These are phyloP conservation scores for Delphinapterus leucas DNA, from an alignment of 2,113 vertebrate species.

Conservation along the genomic window DNA sequence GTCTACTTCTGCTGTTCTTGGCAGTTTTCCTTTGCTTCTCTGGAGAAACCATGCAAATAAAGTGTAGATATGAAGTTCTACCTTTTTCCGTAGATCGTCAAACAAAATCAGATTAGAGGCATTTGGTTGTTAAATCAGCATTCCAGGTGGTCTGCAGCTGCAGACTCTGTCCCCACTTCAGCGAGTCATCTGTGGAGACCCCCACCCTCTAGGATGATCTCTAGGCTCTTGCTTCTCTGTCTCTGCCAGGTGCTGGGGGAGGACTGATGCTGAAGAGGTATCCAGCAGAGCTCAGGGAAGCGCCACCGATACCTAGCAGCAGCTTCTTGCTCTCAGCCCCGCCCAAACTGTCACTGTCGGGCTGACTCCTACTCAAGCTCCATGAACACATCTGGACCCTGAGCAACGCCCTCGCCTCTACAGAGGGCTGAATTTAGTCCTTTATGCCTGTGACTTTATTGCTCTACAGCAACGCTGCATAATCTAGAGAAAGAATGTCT, in stretches of 20 bases:
- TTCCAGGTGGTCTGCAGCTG: neutral
- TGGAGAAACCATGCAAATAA: neutral
- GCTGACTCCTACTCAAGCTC: neutral
- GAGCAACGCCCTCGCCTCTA: neutral
- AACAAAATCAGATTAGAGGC: neutral
- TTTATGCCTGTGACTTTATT: neutral
- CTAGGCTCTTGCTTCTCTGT: neutral
- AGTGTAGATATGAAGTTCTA: neutral
- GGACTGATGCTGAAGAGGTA: neutral
- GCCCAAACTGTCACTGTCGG: fast-evolving
- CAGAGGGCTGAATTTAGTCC: neutral
- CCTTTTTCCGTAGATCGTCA: neutral
- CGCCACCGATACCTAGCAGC: neutral
- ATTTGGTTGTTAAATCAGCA: constrained; percentile 6
- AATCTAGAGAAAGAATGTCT: constrained; percentile 59
- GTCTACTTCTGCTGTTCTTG: neutral
- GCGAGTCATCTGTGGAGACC: neutral
- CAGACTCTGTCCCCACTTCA: neutral
- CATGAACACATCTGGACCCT: neutral
- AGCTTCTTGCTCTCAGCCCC: neutral
- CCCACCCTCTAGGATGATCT: neutral
- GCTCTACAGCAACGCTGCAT: neutral
- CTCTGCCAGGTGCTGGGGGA: neutral
- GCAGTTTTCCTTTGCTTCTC: neutral
- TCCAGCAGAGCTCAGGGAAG: neutral